phyloP scores from a whole-genome alignment of 1,140 invertebrate genomes.

The Bombus turneri region DNA sequence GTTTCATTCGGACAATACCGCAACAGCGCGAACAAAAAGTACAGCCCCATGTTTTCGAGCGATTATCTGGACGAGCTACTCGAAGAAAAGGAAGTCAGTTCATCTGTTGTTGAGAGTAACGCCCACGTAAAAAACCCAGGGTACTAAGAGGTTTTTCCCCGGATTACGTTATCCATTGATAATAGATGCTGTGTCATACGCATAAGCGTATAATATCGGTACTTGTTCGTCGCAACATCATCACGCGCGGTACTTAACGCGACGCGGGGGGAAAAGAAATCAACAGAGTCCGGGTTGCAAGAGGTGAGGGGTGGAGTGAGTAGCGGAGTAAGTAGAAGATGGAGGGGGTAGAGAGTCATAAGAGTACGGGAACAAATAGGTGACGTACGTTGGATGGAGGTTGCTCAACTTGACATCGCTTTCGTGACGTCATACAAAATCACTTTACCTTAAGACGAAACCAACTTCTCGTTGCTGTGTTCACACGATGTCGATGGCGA shows the following conservation, averaged over 20 bases:
- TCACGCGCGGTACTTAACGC: conserved; percentile 23
- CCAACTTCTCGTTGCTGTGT: conserved; percentile 16
- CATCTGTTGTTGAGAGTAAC: conserved; percentile 28
- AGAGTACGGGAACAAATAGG: conserved; percentile 32
- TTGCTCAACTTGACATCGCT: conserved; percentile 71
- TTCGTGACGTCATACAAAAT: conserved; percentile 65
- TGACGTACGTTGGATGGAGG: conserved; percentile 51
- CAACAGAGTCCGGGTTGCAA: not conserved
- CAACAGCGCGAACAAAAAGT: not conserved
- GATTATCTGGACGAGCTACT: not conserved
- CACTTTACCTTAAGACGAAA: conserved; percentile 67
- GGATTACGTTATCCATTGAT: conserved; percentile 34
- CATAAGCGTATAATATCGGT: conserved; percentile 28
- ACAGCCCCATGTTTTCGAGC: not conserved
- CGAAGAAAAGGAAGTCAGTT: conserved; percentile 1
- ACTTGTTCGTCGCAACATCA: conserved; percentile 23
- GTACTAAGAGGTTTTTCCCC: not conserved
- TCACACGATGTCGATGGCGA: conserved; percentile 25
- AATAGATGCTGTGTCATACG: conserved; percentile 26
- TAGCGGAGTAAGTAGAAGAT: not conserved
- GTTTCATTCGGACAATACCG: not conserved
- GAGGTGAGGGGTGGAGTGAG: not conserved
- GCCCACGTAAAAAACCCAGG: conserved; percentile 11
- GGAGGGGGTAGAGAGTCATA: not conserved
- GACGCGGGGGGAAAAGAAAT: not conserved